These are phyloP conservation scores for Trichechus manatus DNA, from an alignment of 2,113 vertebrate species.

Conservation along the genomic window DNA sequence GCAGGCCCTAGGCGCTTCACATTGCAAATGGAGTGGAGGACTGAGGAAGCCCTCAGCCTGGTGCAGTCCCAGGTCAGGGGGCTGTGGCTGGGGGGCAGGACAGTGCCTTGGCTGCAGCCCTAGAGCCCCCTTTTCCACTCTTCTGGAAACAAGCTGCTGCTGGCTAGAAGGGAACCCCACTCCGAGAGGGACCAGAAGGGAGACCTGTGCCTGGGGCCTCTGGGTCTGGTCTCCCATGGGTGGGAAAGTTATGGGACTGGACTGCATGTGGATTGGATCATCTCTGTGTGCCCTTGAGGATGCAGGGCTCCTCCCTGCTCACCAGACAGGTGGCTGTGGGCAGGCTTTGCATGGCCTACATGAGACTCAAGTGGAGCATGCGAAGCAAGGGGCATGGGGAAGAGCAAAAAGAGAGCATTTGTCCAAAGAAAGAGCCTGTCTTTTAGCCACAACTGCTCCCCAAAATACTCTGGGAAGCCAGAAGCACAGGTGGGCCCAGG, in stretches of 20 bases:
- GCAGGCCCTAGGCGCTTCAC: neutral
- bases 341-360: neutral
- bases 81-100: neutral
- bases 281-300: neutral
- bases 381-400: neutral
- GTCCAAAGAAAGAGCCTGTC: neutral
- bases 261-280: neutral
- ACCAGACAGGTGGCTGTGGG: neutral
- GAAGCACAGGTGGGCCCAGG: neutral
- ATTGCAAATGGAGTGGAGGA: neutral
- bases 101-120: neutral
- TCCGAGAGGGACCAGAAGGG: slow-evolving; percentile 5
- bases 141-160: neutral
- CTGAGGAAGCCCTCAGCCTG: neutral
- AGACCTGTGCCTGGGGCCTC: neutral
- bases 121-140: neutral
- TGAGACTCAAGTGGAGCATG: neutral
- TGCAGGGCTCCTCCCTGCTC: neutral
- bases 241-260: neutral
- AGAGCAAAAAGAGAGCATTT: neutral
- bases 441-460: neutral
- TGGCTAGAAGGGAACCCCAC: slow-evolving; percentile 4
- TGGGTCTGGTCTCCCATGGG: neutral
- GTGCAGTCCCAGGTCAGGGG: neutral
- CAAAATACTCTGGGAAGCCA: neutral